phyloP scores from a whole-genome alignment of 2,113 vertebrate species.

The Seriola quinqueradiata region DNA sequence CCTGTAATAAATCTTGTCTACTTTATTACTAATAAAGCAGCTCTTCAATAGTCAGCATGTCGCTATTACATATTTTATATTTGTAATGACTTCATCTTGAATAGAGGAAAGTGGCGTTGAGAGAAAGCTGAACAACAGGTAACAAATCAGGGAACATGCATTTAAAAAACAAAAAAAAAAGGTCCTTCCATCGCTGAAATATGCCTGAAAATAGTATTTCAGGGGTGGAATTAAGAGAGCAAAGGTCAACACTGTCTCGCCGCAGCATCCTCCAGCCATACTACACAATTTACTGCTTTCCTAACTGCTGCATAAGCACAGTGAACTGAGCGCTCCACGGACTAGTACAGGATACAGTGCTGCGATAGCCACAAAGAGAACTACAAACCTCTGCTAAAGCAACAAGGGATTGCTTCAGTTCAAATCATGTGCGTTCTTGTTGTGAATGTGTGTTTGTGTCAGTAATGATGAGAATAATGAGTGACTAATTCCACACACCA shows the following conservation, averaged over 20 bases:
- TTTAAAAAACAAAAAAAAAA: neutral
- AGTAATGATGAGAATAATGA: slow-evolving; percentile 74
- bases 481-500: slow-evolving; percentile 76
- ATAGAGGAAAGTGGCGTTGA: neutral
- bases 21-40: slow-evolving; percentile 13
- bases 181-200: slow-evolving; percentile 14
- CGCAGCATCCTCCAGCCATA: slow-evolving; percentile 59
- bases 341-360: slow-evolving; percentile 18
- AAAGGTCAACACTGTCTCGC: slow-evolving; percentile 52
- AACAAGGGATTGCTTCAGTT: slow-evolving; percentile 68
- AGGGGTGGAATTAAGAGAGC: slow-evolving; percentile 35
- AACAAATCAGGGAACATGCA: slow-evolving; percentile 1
- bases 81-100: neutral
- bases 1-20: slow-evolving; percentile 15
- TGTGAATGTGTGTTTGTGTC: slow-evolving; percentile 64
- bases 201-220: slow-evolving; percentile 33
- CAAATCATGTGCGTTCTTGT: slow-evolving; percentile 47
- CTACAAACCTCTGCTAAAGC: slow-evolving; percentile 56
- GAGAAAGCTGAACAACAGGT: neutral
- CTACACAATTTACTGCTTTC: slow-evolving; percentile 48
- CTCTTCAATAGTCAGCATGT: neutral
- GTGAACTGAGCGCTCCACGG: slow-evolving; percentile 28
- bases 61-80: slow-evolving; percentile 2
- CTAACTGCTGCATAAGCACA: slow-evolving; percentile 59
- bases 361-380: slow-evolving; percentile 55